Percentiles rank a stretch among this genome's conserved stretches.
Evolutionary conservation across 1,140 invertebrate species (phyloP).

Genomic region (Apis dorsata): DNA sequence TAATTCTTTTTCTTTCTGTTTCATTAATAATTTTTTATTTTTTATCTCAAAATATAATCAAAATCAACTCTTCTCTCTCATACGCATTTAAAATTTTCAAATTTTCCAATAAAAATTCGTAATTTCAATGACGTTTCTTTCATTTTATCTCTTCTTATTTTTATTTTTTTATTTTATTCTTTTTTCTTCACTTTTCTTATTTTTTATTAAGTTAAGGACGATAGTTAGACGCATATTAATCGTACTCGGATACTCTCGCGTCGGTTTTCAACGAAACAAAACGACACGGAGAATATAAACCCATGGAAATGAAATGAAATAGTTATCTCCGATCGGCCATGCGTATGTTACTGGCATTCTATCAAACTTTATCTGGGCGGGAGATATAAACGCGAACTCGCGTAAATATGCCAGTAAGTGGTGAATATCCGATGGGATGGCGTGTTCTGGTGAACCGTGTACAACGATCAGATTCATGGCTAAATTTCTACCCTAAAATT

Average conservation of each 20-base stretch:
- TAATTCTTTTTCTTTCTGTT: no score
- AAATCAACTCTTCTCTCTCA: no score
- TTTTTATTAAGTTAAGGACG: not conserved
- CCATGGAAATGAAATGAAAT: not conserved
- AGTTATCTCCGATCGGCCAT: constrained; percentile 13
- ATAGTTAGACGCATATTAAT: no score
- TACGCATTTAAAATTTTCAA: no score
- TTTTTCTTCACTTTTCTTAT: not conserved
- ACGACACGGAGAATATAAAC: not conserved
- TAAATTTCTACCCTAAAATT: constrained; percentile 7
- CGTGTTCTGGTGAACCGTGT: not conserved
- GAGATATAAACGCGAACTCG: not conserved
- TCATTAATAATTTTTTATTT: no score
- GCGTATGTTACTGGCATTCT: constrained; percentile 20
- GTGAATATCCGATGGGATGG: constrained; percentile 11
- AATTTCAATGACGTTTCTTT: no score
- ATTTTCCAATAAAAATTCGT: no score
- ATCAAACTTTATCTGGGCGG: not conserved
- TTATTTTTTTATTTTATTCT: no score
- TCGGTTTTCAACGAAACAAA: not conserved
- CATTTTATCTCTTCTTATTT: no score
- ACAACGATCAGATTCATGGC: not conserved
- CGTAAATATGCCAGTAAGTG: constrained; percentile 18
- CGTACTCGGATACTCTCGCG: no score
- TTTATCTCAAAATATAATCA: no score